Conservation (phyloP, 2,113 vertebrate species). For the Motacilla alba region DNA sequence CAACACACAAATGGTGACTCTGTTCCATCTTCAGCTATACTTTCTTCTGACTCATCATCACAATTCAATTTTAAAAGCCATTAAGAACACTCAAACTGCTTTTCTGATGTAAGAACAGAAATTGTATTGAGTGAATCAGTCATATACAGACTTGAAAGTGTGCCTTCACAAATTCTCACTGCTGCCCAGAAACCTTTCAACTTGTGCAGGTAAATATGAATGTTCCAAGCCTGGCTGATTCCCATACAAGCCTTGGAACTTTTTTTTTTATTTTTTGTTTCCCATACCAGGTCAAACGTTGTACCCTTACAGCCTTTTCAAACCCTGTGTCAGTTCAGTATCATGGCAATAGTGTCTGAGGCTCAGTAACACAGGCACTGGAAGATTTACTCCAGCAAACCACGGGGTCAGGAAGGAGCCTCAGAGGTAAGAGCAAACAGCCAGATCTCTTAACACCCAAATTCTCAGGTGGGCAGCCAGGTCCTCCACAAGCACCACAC, state of each 20-base stretch:
- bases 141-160: neutral
- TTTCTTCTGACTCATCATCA: slow-evolving; percentile 61
- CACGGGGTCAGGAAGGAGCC: neutral
- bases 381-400: neutral
- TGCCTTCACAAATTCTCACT: neutral
- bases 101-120: slow-evolving; percentile 33
- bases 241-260: neutral
- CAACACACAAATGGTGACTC: neutral
- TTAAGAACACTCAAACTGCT: slow-evolving; percentile 37
- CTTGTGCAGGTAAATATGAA: neutral
- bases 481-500: neutral
- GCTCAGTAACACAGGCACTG: neutral
- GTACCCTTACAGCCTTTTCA: neutral
- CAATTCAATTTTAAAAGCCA: slow-evolving; percentile 59
- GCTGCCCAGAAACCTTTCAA: neutral
- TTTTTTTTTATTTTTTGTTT: too few relatives aligned
- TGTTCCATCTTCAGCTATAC: slow-evolving; percentile 46
- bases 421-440: neutral
- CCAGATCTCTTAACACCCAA: neutral
- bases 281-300: neutral
- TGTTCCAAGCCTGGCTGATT: neutral
- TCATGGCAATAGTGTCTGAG: neutral
- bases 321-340: neutral
- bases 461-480: neutral
- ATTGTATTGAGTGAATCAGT: slow-evolving; percentile 20